Percentiles rank a stretch among this genome's conserved stretches.
phyloP scores from a whole-genome alignment of 2,888 invertebrate genomes.

The Tetranychus piercei region DNA sequence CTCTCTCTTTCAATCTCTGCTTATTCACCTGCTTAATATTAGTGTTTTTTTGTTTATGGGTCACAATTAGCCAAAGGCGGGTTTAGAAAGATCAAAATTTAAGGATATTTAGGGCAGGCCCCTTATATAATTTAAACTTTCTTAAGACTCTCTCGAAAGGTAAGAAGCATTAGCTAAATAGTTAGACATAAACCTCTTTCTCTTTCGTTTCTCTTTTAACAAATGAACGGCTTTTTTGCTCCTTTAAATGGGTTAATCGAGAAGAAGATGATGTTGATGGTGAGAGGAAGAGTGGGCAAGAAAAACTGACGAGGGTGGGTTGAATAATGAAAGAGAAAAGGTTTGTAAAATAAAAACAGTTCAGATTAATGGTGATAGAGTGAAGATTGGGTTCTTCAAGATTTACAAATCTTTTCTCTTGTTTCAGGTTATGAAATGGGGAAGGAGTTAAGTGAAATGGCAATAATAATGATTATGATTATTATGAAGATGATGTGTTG shows the following conservation, averaged over 20 bases:
- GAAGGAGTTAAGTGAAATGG: not conserved
- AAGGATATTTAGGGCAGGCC: not conserved
- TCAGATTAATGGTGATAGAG: not conserved
- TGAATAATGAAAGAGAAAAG: not conserved
- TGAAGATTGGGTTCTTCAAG: not conserved
- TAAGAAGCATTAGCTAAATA: no score
- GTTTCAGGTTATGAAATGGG: not conserved
- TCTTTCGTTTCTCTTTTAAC: not conserved
- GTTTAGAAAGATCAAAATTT: not conserved
- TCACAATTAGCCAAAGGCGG: slow-evolving; percentile 1
- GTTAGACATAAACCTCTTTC: no score
- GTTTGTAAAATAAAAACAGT: not conserved
- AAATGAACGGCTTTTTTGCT: not conserved
- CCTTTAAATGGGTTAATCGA: not conserved
- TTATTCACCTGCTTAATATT: not conserved
- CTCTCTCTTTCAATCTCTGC: not conserved
- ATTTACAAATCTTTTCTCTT: not conserved
- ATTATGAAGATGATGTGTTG: not conserved
- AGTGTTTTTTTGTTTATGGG: not conserved
- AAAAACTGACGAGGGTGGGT: not conserved
- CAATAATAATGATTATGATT: not conserved
- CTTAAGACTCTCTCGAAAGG: no score
- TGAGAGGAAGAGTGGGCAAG: not conserved
- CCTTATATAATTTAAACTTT: not conserved
- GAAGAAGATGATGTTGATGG: not conserved